Evolutionary conservation across 2,797 vertebrate species (phyloP), one percentile per base, ranked within the genome.

Genomic region (Podargus strigoides): DNA sequence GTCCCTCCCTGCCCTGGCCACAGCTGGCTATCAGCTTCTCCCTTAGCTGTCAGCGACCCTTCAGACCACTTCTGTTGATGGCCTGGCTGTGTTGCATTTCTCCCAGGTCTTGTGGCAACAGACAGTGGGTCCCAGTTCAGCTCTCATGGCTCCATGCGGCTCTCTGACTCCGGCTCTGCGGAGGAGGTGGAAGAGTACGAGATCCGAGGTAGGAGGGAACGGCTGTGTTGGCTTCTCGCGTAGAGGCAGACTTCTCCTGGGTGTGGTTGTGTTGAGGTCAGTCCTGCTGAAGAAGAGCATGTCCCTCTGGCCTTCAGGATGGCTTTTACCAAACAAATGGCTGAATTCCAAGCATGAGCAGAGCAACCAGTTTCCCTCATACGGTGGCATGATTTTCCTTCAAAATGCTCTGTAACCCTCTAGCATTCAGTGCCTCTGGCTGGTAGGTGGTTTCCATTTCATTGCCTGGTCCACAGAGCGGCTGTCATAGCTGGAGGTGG

Each of bases 131-230:
- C 99, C 79, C 98, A 98, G 92, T 98, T 98, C 95, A 99, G 98
- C 96, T 99, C 99, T 36, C 98, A 97, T 3, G 98, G 98, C 96
- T 99, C 99, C 8, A 95, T 97, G 82, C 97, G 96, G 34, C 96
- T 98, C 52, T 99, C 99, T 4, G 99, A 99, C 97, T 99, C 99
- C 0, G 98, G 98, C 90, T 99, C 99, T 4, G 97, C 97, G 0
- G 99, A 99, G 77, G 99, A 99, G 60, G 98, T 99, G 96, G 99
- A 99, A 88, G 99, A 99, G 89, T 98, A 98, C 4, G 99, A 99
- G 96, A 98, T 99, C 53, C 98, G 69, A 99, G 99, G 99, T 99
- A 98, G 84, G 97, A 66, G 30, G 41, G 39, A 36, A 53, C 15
- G 47, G 26, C 49, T 88, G 27, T 4, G 3, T 50, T 37, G 7